Evolutionary conservation across 1,140 invertebrate species (phyloP).

Genomic region (Caenorhabditis tropicalis): DNA sequence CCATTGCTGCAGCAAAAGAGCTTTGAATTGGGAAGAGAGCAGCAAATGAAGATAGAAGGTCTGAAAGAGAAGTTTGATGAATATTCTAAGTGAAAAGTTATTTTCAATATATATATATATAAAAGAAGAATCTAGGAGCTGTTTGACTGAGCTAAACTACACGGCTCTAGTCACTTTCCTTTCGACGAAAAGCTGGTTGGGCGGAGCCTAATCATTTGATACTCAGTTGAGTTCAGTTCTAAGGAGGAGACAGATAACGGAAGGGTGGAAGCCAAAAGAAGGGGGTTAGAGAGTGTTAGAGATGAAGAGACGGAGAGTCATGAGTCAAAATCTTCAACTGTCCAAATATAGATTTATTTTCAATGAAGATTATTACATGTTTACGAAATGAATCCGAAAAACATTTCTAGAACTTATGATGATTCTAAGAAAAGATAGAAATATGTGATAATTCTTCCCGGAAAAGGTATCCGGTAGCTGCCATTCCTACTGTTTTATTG

Average conservation of each 20-base stretch:
- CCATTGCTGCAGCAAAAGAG: not conserved
- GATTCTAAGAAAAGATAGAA: too few species aligned
- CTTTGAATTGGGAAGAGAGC: not conserved
- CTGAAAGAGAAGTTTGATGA: not conserved
- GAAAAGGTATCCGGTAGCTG: not conserved
- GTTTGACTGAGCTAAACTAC: not conserved
- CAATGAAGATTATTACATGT: not conserved
- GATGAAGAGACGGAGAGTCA: not conserved
- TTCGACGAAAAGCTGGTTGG: not conserved
- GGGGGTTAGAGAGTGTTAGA: not conserved
- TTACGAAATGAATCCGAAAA: too few species aligned
- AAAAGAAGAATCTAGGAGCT: not conserved
- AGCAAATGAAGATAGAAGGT: not conserved
- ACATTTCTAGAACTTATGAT: too few species aligned
- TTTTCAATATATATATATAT: too few species aligned
- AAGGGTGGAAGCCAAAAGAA: not conserved
- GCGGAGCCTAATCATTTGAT: not conserved
- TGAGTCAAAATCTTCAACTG: not conserved
- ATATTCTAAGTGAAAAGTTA: not conserved
- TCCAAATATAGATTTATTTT: not conserved
- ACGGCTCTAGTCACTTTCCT: not conserved
- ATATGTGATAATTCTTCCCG: too few species aligned
- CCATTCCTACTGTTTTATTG: not conserved
- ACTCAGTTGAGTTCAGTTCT: conserved; percentile 2
- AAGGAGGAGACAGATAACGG: not conserved